A percentile compares a stretch with the other conserved stretches of the same genome.
phyloP scores from a whole-genome alignment of 2,888 invertebrate genomes.

The Drosophila recens region DNA sequence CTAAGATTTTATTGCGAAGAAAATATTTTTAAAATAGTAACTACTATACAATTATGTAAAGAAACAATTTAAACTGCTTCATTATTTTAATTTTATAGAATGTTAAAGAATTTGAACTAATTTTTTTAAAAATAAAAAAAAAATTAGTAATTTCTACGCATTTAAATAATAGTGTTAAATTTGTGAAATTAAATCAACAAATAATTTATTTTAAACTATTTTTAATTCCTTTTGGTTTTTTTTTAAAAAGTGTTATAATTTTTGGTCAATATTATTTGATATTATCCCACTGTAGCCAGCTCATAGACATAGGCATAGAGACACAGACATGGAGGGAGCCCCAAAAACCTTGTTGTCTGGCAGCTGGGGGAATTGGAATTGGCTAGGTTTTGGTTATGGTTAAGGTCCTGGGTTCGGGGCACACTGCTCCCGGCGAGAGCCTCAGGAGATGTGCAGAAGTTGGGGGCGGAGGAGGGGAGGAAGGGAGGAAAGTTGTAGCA shows the following conservation, averaged over 20 bases:
- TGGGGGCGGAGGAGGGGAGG: not conserved
- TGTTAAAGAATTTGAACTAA: too few relatives aligned
- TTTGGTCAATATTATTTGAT: not conserved
- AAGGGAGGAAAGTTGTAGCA: slow-evolving; percentile 65
- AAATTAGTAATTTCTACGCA: too few relatives aligned
- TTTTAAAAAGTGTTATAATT: not conserved
- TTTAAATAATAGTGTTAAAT: not conserved
- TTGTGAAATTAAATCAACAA: not conserved
- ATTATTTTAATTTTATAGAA: too few relatives aligned
- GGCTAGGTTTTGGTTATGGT: slow-evolving; percentile 55
- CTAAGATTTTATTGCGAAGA: not conserved
- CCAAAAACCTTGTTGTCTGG: slow-evolving; percentile 55
- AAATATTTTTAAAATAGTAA: not conserved
- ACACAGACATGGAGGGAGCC: slow-evolving; percentile 38
- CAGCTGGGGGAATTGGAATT: slow-evolving; percentile 75
- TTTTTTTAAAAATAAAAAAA: too few relatives aligned
- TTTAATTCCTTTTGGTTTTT: too few relatives aligned
- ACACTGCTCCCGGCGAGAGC: slow-evolving; percentile 1
- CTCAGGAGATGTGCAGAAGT: slow-evolving; percentile 1
- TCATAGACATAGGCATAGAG: slow-evolving; percentile 48
- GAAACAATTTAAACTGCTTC: too few relatives aligned
- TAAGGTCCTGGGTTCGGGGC: slow-evolving; percentile 22
- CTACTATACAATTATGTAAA: not conserved
- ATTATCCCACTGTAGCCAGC: slow-evolving; percentile 51
- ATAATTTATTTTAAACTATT: not conserved